A percentile compares a stretch with the other conserved stretches of the same genome.
These are phyloP conservation scores for Eremophila alpestris DNA, from an alignment of 2,797 vertebrate species.

Conservation along the genomic window DNA sequence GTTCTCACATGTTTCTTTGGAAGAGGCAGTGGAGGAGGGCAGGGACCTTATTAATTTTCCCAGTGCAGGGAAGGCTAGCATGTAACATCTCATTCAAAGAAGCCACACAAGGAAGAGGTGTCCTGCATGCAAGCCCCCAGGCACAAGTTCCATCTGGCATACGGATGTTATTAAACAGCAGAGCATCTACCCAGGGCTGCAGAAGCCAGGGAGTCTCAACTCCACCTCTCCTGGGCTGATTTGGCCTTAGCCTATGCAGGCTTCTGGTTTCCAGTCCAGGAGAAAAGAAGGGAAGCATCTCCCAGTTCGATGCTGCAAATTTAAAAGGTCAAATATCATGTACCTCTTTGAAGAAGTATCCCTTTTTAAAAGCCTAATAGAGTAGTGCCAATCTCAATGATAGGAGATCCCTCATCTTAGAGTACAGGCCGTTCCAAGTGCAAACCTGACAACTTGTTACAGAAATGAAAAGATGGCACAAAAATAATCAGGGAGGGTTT, in stretches of 20 bases:
- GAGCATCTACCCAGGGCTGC: not conserved
- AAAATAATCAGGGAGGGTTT: not conserved
- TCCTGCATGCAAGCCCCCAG: not conserved
- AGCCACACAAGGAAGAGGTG: not conserved
- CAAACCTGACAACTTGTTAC: not conserved
- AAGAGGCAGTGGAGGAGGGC: not conserved
- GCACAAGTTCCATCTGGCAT: not conserved
- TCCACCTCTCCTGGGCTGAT: not conserved
- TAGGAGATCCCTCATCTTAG: not conserved
- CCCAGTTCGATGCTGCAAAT: not conserved
- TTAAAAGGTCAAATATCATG: not conserved
- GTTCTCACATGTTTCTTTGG: not conserved
- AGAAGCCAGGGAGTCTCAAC: not conserved
- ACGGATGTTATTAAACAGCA: not conserved
- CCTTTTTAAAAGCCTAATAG: not conserved
- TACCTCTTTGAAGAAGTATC: not conserved
- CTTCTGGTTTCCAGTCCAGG: not conserved
- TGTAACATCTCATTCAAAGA: not conserved
- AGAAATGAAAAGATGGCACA: not conserved
- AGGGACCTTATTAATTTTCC: not conserved
- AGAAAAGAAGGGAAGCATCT: not conserved
- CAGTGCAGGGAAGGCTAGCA: fast-evolving
- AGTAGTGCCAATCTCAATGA: not conserved
- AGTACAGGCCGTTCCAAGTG: not conserved
- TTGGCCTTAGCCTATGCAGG: not conserved